Base-by-base conservation (phyloP, 2,797 vertebrate genomes). In the Holocentrus rufus region DNA sequence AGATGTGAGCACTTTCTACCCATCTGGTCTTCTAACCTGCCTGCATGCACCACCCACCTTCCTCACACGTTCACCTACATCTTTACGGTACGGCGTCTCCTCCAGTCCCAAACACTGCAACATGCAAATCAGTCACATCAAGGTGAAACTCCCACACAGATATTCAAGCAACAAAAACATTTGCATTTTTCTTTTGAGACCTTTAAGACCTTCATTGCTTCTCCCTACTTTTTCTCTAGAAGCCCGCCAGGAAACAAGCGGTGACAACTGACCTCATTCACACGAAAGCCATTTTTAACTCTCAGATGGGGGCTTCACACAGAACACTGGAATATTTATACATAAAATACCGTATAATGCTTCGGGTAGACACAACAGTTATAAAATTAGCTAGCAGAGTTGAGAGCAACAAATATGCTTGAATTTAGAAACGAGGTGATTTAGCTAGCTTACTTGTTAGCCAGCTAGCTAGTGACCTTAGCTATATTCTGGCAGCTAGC, bases 81-180 rank as follows among this genome's bases (percentile, higher is more conserved):
- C 8, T 39, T 36, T 62, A 11, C n/a, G 25, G 5, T 6, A 5
- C 59, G 8, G 8, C 0, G n/a, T 31, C 22, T n/a, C 14, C 56
- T 39, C 2, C 1, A 39, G 47, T 69, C 60, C 60, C 34, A 2
- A 72, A 70, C 78, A 60, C 42, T 44, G 57, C 31, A 69, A 67
- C 30, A 88, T 84, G 77, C 76, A 86, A 86, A 87, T 81, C 1
- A 20, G 1, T 8, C 11, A 17, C 15, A 44, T 18, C 49, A 17
- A 2, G 27, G 52, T 71, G 7, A 1, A 52, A 65, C 68, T 76
- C 84, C 84, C 50, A 80, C 85, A 39, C 69, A 50, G 2, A 1
- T 7, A 52, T 34, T 47, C 1, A 56, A 25, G 20, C 14, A 36
- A 50, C 27, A 63, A 44, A 14, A 14, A 36, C n/a, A 50, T 80